Evolutionary conservation across 1,140 invertebrate genomes (phyloP), one percentile per base, ranked within the genome.

Genomic region (Agrypnia vestita): DNA sequence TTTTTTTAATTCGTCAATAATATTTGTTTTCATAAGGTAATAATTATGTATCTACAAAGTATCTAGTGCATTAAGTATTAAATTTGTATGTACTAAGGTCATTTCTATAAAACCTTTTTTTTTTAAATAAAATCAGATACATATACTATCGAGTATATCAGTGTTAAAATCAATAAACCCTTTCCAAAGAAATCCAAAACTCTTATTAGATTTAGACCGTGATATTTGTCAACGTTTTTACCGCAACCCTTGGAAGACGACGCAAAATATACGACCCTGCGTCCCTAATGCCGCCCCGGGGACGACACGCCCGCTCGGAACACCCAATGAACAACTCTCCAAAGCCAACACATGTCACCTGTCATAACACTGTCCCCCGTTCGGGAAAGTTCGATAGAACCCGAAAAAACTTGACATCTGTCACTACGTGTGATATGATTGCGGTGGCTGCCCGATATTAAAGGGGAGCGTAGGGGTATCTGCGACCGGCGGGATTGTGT

Each of bases 381-480:
- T 21, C 74, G 59, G 74, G 43, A 21, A 76, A 76, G 43, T 76
- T 76, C 46, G 74, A 56, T 25, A 64, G 43, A 51, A 76, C 35
- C 72, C 47, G 13, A 49, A 61, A 80, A 79, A 64, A 75, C 69
- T 80, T 80, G 78, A 80, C 78, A 80, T 80, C 71, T 80, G 78
- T 80, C 78, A 80, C 56, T 61, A 59, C 71, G 51, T 21, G 59
- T 74, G 78, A 80, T 80, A 73, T 75, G 78, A 80, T 79, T 79
- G 53, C 69, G 64, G 77, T 46, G 19, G 25, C 35, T 9, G 56
- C 43, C 21, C 35, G 19, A 51, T 51, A 44, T 35, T 35, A 64
- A 64, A 19, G 6, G 35, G 10, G 13, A 1, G 6, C 51, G 13
- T 17, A 10, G 21, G 55, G 6, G 9, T 21, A 15, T 10, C 19